Conservation (phyloP, 1,140 invertebrate species). For the Drosophila triauraria region DNA sequence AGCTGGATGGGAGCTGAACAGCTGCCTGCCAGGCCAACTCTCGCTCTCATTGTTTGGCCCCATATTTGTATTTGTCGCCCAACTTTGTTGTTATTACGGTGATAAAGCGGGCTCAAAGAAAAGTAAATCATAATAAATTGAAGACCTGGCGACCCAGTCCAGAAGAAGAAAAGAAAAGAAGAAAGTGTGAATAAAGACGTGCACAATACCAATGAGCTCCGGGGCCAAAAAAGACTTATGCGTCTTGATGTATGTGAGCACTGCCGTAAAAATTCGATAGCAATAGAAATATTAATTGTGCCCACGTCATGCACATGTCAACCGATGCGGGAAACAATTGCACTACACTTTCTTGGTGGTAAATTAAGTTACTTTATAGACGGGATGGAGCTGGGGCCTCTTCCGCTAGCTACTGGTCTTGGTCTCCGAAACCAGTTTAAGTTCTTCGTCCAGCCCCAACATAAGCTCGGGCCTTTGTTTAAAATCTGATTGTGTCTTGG, state of each 20-base stretch:
- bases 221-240: conserved; percentile 59
- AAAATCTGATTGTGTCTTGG: conserved; percentile 48
- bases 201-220: conserved; percentile 62
- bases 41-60: conserved; percentile 60
- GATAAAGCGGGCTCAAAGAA: conserved; percentile 70
- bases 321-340: conserved; percentile 50
- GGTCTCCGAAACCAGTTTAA: conserved; percentile 59
- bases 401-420: conserved; percentile 77
- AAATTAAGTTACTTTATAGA: conserved; percentile 80
- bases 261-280: conserved; percentile 31
- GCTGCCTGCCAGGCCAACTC: conserved; percentile 53
- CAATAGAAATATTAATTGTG: conserved; percentile 75
- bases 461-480: conserved; percentile 33
- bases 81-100: conserved; percentile 76
- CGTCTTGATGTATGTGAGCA: neutral
- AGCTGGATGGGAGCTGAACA: conserved; percentile 59
- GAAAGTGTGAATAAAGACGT: conserved; percentile 79
- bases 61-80: conserved; percentile 63
- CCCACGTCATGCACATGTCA: conserved; percentile 74
- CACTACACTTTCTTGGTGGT: conserved; percentile 59
- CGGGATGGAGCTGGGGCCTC: conserved; percentile 17
- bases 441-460: neutral
- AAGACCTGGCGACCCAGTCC: conserved; percentile 16
- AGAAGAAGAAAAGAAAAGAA: conserved; percentile 16
- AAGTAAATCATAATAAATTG: conserved; percentile 74